Base-by-base conservation (phyloP, 2,113 vertebrate species). In the Saccopteryx bilineata region DNA sequence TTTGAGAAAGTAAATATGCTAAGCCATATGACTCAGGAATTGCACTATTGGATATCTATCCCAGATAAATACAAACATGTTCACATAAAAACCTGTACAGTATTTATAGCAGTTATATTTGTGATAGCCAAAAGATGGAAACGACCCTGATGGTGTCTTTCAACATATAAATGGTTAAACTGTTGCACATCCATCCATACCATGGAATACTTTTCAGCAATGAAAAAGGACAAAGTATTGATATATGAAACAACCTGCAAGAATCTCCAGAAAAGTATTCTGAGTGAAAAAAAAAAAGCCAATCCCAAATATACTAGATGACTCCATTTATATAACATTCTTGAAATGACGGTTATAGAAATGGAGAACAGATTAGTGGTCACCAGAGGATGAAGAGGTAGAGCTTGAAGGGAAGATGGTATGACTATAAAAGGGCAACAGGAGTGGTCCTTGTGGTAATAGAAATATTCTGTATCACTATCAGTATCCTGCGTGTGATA, bases 241-340 rank as follows among this genome's bases (percentile, higher is more conserved):
- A 21, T 63, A 63, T 9, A 26, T 52, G 19, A 52, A 65, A 52
- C 28, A 46, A 60, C 26, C 69, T 61, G 56, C 39, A 87, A 50
- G 56, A 74, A 74, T 74, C 85, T 87, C 69, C 85, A 24, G 39
- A 48, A 87, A 87, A 87, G 61, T 74, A 61, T 50, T 86, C 66
- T 61, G 56, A 74, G 18, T 87, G 39, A 26, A 26, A 74, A 61
- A 39, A 39, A n/a, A 48, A 75, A 83, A 66, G 81, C 26, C 81
- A 66, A 83, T 65, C 48, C 46, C 46, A 83, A 83, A 83, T 14
- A 52, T 66, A 83, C 7, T 52, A 5, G 46, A 61, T 63, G 7
- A 63, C 28, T 63, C 79, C 39, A 39, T 39, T 39, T 39, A 39
- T 39, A 39, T 39, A 39, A 39, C 39, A 39, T 39, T 39, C 52